Evolutionary conservation across 2,797 vertebrate species (phyloP).

Genomic region (Eupleurogrammus muticus): DNA sequence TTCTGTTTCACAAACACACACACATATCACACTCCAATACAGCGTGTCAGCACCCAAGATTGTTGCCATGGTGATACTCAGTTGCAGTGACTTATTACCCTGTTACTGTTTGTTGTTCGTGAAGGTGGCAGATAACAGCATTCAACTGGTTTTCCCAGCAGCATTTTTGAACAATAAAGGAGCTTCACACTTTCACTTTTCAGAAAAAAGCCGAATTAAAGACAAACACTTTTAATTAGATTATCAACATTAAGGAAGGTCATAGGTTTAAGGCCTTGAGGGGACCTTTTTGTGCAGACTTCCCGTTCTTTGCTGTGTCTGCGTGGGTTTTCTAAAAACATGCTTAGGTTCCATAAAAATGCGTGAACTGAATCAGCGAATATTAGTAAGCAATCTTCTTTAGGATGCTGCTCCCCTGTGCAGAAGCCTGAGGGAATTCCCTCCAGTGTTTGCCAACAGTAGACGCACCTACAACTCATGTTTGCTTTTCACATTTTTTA

Average conservation of each 20-base stretch:
- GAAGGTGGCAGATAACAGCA: neutral
- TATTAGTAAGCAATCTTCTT: constrained; percentile 18
- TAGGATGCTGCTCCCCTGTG: constrained; percentile 15
- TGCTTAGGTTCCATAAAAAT: no score
- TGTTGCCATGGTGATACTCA: constrained; percentile 49
- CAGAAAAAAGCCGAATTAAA: no score
- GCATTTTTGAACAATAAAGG: no score
- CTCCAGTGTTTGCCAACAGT: constrained; percentile 23
- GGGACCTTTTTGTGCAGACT: neutral
- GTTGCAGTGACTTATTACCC: constrained; percentile 9
- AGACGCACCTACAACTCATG: constrained; percentile 4
- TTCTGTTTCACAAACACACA: constrained; percentile 2
- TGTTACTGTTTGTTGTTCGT: no score
- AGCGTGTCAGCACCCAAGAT: constrained; percentile 21
- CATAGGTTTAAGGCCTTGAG: no score
- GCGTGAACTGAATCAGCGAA: constrained; percentile 11
- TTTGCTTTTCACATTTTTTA: constrained; percentile 33
- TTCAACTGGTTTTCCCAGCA: neutral
- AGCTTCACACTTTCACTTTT: no score
- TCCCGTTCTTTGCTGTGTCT: no score
- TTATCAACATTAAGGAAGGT: no score
- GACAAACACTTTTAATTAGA: no score
- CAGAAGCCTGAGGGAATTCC: constrained; percentile 23
- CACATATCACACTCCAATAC: neutral
- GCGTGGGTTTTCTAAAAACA: no score